Base-by-base conservation (phyloP, 2,113 vertebrate species). In the western clawed frog (Xenopus tropicalis) region DNA sequence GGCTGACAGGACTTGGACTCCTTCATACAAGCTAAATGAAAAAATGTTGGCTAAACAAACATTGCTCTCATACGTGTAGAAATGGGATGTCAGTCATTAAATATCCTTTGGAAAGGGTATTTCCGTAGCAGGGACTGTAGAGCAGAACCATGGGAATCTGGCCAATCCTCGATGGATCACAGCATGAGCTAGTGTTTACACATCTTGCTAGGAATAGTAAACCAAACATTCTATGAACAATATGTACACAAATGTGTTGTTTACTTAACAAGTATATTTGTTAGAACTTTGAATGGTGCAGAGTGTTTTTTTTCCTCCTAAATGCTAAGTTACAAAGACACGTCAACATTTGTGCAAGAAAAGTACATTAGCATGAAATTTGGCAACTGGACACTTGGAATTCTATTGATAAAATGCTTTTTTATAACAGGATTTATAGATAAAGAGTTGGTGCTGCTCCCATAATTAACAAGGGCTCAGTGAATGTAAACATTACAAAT, bases 181-280 rank as follows among this genome's bases (percentile, higher is more conserved):
- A 54, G 52, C 17, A n/a, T 54, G 52, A 20, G 46, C 12, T 48
- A 48, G 16, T 54, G 52, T 54, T 54, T 54, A n/a, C 52, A 54
- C 19, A 17, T 1, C 19, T 54, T 17, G 16, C 52, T 54, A 54
- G 52, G 52, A 54, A 54, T 54, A n/a, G 52, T 54, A 54, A 54
- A 54, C 52, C 52, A 54, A 54, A 54, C 52, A 54, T 17, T 54
- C 52, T 54, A 54, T 54, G 52, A 54, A 54, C 52, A 54, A 54
- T 54, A 54, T 20, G 52, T 20, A 54, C 52, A n/a, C 52, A 54
- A 54, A 54, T n/a, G 52, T 54, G 52, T n/a, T 54, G 52, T 54
- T 54, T 54, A n/a, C 52, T 54, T 54, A n/a, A 54, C 52, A 54
- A 54, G 19, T 54, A 3, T 54, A n/a, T 54, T 54, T 17, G 19